Evolutionary conservation across 2,888 invertebrate species (phyloP), one percentile per base, ranked within the genome.

Genomic region (Pyrochroa serraticornis): DNA sequence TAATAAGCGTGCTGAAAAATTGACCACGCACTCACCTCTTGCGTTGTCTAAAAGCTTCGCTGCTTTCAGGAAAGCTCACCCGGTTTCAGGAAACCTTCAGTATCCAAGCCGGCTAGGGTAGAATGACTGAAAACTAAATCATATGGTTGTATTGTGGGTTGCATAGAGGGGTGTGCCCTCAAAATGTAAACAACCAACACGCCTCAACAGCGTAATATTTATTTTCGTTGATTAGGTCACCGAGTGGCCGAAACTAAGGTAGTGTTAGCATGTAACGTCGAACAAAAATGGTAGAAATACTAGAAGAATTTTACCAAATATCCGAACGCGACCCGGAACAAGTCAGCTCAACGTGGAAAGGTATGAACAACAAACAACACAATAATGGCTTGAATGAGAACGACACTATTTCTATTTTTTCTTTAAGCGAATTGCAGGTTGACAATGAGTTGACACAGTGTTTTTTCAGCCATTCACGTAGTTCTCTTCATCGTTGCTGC

Each of bases 171-270:
- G 56, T 43, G 56, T 53, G 52, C 35, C 44, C 37, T 6, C 42
- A 22, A 36, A 22, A 58, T 45, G 41, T 54, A 48, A 58, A 50
- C 50, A 59, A 50, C 36, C 22, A 22, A 39, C 10, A 9, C 13
- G 37, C 3, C 36, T 9, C 31, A 43, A 30, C n/a, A 30, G 42
- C 36, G 55, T 48, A 55, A 56, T 57, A 37, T 59, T 59, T 59
- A 59, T 59, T 59, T 59, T 42, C 32, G 55, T 41, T 54, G 53
- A 53, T 58, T 43, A 33, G 34, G n/a, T 50, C 51, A 59, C 22
- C 34, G 30, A 22, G 45, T 37, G 35, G 5, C 33, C 50, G 34
- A 50, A 34, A 32, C 41, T 22, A 38, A 42, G 36, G 50, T 8
- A 12, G 13, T 34, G 9, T 50, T 39, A 44, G 10, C 31, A 52